Base-by-base conservation (phyloP, 2,113 vertebrate species). In the Boleophthalmus pectinirostris region DNA sequence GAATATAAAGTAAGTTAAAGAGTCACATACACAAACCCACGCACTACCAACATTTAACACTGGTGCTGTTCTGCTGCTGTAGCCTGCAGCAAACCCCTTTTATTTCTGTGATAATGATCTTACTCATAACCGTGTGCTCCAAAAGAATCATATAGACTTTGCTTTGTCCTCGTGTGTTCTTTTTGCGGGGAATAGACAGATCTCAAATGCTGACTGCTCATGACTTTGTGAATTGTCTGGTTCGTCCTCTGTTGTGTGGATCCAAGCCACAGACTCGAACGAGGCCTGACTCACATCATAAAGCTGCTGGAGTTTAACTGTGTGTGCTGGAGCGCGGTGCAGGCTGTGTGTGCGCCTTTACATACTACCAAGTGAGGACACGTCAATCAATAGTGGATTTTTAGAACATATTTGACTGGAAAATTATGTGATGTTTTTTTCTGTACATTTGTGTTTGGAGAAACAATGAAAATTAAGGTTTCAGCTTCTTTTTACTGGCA, bases 1-100 rank as follows among this genome's bases (percentile, higher is more conserved):
- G 95, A 98, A 98, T 93, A 99, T 99, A 93, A 99, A 98, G 98
- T 99, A 96, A 99, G 98, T 97, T 88, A 29, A 61, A 64, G 89
- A 83, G 85, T 74, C 21, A 82, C 70, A 16, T 21, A 15, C 65
- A 70, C 24, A 57, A 87, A 78, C 79, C 61, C 92, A 63, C 78
- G 72, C 91, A 65, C 80, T 70, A 70, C 84, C 66, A 68, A 56
- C 69, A 58, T 45, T 78, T 66, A 81, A 71, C 67, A 57, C 74
- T 57, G 63, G 16, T 68, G 73, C 58, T 81, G 1, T 81, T 76
- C 68, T 74, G 29, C 35, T 68, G 49, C 68, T 64, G 64, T 61
- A 7, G 23, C 66, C 67, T 20, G 33, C 53, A 72, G 60, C 68
- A 77, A 77, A 66, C 68, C 63, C 54, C 1, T 75, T 77, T 87